Evolutionary conservation across 1,140 invertebrate species (phyloP).

Genomic region (Dendrolimus kikuchii): DNA sequence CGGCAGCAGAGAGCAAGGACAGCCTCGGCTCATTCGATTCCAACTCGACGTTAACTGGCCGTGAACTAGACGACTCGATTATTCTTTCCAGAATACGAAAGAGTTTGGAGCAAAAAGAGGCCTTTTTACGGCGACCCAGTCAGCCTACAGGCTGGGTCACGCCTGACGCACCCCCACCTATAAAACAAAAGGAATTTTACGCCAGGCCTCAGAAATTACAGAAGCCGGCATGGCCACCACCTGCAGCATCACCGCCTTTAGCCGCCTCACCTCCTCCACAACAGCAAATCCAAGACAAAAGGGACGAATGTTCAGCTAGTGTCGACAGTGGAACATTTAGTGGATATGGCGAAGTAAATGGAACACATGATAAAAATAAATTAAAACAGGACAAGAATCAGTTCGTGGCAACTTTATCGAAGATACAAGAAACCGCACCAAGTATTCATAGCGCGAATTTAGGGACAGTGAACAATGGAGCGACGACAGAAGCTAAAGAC

Average conservation of each 20-base stretch:
- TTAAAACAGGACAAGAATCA: conserved; percentile 68
- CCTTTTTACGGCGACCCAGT: conserved; percentile 84
- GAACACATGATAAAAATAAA: conserved; percentile 46
- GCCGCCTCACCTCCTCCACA: conserved; percentile 47
- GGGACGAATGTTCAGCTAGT: conserved; percentile 57
- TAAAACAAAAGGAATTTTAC: conserved; percentile 82
- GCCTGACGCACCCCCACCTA: conserved; percentile 55
- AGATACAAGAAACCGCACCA: conserved; percentile 76
- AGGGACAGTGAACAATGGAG: conserved; percentile 50
- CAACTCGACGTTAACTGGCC: conserved; percentile 76
- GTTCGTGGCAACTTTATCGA: conserved; percentile 75
- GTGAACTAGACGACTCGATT: conserved; percentile 78
- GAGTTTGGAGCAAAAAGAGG: conserved; percentile 90
- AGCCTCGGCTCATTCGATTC: conserved; percentile 78
- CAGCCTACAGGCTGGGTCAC: conserved; percentile 76
- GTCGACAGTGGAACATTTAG: conserved; percentile 63
- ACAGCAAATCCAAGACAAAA: conserved; percentile 33
- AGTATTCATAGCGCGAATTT: conserved; percentile 57
- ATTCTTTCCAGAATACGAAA: conserved; percentile 83
- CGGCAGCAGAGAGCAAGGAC: conserved; percentile 76
- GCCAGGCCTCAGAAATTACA: conserved; percentile 83
- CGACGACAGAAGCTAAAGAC: conserved; percentile 35
- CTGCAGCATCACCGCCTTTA: conserved; percentile 46
- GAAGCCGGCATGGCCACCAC: conserved; percentile 82
- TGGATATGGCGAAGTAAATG: conserved; percentile 60